A percentile compares a stretch with the other conserved stretches of the same genome.
Evolutionary conservation across 2,113 vertebrate genomes (phyloP).

Genomic region (Chamaetylas fuelleborni): DNA sequence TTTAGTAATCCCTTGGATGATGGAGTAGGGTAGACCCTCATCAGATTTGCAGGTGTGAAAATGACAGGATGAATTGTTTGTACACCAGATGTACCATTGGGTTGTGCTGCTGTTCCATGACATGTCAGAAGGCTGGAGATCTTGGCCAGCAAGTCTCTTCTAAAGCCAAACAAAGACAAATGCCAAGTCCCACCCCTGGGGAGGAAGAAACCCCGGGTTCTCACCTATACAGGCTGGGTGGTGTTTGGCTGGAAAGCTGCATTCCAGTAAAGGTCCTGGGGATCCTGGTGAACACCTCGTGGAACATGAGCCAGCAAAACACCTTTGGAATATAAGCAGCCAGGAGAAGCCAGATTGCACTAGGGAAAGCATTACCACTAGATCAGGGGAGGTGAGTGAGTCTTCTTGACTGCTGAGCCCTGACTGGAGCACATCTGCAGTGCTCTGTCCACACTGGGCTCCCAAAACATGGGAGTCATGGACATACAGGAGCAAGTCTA

Average conservation of each 20-base stretch:
- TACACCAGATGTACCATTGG: not conserved
- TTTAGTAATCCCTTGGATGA: not conserved
- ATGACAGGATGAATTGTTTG: not conserved
- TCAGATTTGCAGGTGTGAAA: not conserved
- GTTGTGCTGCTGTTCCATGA: not conserved
- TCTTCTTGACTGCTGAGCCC: not conserved
- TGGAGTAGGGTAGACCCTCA: not conserved
- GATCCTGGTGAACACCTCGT: not conserved
- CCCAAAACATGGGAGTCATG: not conserved
- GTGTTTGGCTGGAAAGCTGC: not conserved
- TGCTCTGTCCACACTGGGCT: not conserved
- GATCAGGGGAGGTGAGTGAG: not conserved
- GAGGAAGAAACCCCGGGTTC: not conserved
- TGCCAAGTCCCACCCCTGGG: not conserved
- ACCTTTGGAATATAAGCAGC: accelerated
- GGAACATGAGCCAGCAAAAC: not conserved
- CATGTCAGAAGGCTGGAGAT: not conserved
- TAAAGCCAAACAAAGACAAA: not conserved
- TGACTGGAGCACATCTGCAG: not conserved
- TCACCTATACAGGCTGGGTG: not conserved
- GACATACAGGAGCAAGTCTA: not conserved
- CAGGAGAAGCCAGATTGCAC: not conserved
- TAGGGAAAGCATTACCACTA: accelerated
- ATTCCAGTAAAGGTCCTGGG: not conserved
- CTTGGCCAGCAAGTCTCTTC: not conserved